Evolutionary conservation across 2,113 vertebrate species (phyloP).

Genomic region (Sitta europaea): DNA sequence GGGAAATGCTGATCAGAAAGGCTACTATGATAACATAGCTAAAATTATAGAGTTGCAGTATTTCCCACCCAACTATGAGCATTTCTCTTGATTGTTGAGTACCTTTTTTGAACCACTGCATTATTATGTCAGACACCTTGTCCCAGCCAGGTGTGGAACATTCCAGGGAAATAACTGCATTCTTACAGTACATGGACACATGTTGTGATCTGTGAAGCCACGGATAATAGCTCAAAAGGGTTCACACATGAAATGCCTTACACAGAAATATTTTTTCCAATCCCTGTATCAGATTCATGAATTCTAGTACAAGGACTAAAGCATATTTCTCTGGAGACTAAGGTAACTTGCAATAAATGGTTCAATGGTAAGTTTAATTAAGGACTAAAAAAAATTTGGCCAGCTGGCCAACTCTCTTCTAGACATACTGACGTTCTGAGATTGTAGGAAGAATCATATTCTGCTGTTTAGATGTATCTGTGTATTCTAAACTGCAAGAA

Average conservation of each 20-base stretch:
- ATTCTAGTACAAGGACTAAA: background rate
- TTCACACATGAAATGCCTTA: background rate
- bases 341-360: background rate
- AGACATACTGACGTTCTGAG: background rate
- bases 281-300: background rate
- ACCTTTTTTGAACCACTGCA: background rate
- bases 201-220: background rate
- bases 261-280: background rate
- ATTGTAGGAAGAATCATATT: background rate
- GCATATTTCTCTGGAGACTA: background rate
- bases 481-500: background rate
- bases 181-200: background rate
- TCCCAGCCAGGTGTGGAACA: background rate
- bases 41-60: background rate
- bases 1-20: background rate
- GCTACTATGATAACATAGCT: background rate
- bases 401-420: background rate
- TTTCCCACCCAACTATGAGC: background rate
- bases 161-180: background rate
- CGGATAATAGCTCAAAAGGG: background rate
- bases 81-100: fast-evolving
- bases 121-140: background rate
- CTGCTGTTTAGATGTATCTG: background rate
- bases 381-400: background rate
- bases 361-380: background rate